These are phyloP conservation scores for Chascanopsetta lugubris DNA, from an alignment of 2,113 vertebrate species.

Conservation along the genomic window DNA sequence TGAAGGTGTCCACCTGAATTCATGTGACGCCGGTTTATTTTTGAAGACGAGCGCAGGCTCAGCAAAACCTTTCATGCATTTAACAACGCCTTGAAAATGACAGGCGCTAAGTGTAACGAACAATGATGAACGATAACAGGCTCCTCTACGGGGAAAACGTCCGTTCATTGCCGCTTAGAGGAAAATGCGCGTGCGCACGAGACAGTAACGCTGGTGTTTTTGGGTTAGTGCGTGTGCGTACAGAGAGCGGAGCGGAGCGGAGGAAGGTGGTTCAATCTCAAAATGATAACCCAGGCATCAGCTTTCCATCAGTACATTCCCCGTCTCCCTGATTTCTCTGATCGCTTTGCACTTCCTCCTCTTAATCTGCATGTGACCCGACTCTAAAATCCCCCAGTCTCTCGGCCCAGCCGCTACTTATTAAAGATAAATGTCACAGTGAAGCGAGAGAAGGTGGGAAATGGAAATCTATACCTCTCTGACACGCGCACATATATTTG, in stretches of 20 bases:
- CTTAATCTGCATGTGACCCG: neutral
- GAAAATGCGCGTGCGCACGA: neutral
- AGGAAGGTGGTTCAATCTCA: conserved; percentile 20
- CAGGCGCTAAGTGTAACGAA: conserved; percentile 9
- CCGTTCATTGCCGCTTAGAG: neutral
- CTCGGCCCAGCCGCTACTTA: neutral
- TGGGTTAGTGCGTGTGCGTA: conserved; percentile 11
- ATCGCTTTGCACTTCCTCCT: conserved; percentile 1
- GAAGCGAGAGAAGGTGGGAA: neutral
- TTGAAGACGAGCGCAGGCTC: conserved; percentile 23
- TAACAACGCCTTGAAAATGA: conserved; percentile 8
- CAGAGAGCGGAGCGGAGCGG: conserved; percentile 27
- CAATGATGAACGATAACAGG: conserved; percentile 19
- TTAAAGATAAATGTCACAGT: conserved; percentile 2
- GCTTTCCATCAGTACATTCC: conserved; percentile 16
- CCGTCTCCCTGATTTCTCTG: conserved; percentile 13
- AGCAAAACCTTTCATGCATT: conserved; percentile 28
- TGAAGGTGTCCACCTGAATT: conserved; percentile 15
- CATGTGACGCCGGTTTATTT: conserved; percentile 25
- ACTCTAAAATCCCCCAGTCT: conserved; percentile 8
- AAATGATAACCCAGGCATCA: conserved; percentile 24
- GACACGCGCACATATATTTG: too few relatives aligned
- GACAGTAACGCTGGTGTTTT: conserved; percentile 2
- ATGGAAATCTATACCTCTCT: too few relatives aligned
- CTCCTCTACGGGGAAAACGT: conserved; percentile 12